phyloP scores from a whole-genome alignment of 2,797 vertebrate species.

The Mormyrops attenuatus region DNA sequence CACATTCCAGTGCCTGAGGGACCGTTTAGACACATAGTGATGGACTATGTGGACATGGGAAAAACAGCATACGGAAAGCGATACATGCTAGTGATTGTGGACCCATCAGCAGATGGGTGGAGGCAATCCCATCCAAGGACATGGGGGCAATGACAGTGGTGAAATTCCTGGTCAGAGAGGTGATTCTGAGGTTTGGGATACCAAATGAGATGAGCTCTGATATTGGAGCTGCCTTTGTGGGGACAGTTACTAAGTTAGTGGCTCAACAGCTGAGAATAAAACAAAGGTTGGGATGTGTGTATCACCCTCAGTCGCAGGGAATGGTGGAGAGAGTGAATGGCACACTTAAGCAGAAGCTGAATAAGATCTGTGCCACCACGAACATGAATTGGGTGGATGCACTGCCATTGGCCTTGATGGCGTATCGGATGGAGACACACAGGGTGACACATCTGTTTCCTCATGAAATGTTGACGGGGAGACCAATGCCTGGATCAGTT shows the following conservation, averaged over 20 bases:
- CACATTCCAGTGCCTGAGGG: no score
- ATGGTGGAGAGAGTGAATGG: no score
- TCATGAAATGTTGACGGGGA: background rate
- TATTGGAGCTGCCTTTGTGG: background rate
- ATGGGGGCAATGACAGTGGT: background rate
- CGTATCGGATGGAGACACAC: background rate
- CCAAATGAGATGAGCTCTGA: background rate
- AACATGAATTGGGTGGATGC: background rate
- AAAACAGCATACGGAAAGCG: no score
- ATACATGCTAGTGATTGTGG: no score
- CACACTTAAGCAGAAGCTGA: background rate
- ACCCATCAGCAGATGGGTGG: no score
- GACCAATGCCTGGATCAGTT: background rate
- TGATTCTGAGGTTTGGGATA: background rate
- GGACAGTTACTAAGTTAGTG: background rate
- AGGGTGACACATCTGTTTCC: background rate
- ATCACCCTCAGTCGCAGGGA: no score
- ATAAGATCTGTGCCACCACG: background rate
- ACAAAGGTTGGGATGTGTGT: no score
- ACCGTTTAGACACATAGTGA: no score
- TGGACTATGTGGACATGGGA: no score
- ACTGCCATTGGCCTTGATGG: background rate
- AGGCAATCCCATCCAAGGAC: background rate
- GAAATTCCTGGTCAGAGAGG: background rate
- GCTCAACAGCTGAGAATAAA: background rate